These are phyloP conservation scores for Sebastes flavidus DNA, from an alignment of 2,797 vertebrate genomes.

Conservation along the genomic window DNA sequence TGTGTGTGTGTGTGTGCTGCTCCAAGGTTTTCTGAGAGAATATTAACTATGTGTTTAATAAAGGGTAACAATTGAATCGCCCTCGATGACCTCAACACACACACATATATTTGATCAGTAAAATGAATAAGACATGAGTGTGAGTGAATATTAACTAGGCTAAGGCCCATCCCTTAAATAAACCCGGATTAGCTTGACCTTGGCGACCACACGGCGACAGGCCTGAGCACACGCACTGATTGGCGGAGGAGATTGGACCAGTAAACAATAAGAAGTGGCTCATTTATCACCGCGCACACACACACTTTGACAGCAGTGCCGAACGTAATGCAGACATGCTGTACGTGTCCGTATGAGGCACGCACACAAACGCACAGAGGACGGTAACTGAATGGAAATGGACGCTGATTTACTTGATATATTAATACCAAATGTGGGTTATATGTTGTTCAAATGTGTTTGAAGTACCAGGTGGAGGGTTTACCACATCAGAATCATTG, in stretches of 20 bases:
- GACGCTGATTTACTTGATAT: background rate
- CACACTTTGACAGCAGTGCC: constrained; percentile 42
- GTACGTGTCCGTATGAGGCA: background rate
- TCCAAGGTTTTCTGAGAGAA: constrained; percentile 62
- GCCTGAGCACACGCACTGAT: constrained; percentile 57
- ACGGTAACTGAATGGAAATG: background rate
- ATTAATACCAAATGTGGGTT: background rate
- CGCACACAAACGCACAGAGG: background rate
- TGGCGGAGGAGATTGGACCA: constrained; percentile 66
- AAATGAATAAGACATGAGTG: constrained; percentile 37
- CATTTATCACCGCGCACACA: constrained; percentile 59
- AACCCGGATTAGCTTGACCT: constrained; percentile 68
- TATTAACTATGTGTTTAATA: constrained; percentile 72
- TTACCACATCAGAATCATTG: background rate
- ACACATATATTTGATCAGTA: constrained; percentile 22
- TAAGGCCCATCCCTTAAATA: constrained; percentile 49
- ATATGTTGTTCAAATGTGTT: background rate
- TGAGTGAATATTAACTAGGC: constrained; percentile 67
- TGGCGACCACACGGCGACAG: constrained; percentile 48
- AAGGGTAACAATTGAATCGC: constrained; percentile 56
- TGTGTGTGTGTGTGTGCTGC: background rate
- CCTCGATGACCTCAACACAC: constrained; percentile 43
- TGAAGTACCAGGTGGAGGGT: background rate
- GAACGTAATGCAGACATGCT: constrained; percentile 16
- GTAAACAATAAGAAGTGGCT: constrained; percentile 66